Evolutionary conservation across 92 coral and sea anemone genomes (phyloP).

Genomic region (Epizoanthus scotinus): DNA sequence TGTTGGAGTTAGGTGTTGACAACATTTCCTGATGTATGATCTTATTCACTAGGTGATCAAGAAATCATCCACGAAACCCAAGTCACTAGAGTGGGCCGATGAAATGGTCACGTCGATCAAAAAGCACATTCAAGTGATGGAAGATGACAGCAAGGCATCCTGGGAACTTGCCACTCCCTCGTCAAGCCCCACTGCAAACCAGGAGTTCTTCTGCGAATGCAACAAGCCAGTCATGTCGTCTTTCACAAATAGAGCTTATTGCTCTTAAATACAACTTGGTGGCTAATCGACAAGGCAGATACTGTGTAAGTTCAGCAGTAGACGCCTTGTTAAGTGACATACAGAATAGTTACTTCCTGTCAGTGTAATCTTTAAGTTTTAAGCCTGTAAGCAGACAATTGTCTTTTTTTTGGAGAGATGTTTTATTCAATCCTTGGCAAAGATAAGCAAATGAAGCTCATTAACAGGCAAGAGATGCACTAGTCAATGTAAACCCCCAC

Average conservation of each 20-base stretch:
- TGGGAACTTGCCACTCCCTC: background rate
- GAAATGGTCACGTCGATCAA: slow-evolving; percentile 59
- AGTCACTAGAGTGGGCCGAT: slow-evolving; percentile 67
- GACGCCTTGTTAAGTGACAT: no score
- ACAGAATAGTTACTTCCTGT: no score
- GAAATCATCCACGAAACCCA: slow-evolving; percentile 60
- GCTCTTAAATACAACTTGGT: slow-evolving; percentile 3
- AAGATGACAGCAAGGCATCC: slow-evolving; percentile 44
- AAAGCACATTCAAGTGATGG: slow-evolving; percentile 72
- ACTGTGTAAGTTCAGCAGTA: no score
- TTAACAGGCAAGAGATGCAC: no score
- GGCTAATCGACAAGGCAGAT: no score
- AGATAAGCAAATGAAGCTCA: no score
- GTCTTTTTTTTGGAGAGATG: no score
- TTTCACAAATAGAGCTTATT: slow-evolving; percentile 34
- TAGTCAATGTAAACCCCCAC: no score
- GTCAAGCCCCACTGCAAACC: slow-evolving; percentile 8
- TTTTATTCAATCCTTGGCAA: no score
- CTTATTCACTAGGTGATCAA: slow-evolving; percentile 52
- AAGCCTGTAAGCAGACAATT: no score
- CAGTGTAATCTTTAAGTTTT: no score
- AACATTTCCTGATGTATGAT: background rate
- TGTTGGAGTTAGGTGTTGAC: no score
- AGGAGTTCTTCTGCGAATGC: slow-evolving; percentile 5
- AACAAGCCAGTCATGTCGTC: slow-evolving; percentile 21